Base-by-base conservation (phyloP, 2,797 vertebrate genomes). In the Siniperca undulata region DNA sequence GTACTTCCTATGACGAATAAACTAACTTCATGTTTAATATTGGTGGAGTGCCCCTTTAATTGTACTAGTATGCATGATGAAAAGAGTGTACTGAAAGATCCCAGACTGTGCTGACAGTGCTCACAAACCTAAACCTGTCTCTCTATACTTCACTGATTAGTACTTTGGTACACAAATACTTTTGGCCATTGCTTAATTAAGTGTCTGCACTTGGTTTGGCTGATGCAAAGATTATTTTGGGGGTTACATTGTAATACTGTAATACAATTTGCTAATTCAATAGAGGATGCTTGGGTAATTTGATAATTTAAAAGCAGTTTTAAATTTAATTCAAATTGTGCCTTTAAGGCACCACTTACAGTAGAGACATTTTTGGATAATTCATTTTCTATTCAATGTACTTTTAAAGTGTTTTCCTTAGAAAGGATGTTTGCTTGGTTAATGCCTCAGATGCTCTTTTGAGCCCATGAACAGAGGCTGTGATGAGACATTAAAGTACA, bases 231-330 rank as follows among this genome's bases (percentile, higher is more conserved):
- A 61, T 55, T 17, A 48, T 59, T 78, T 52, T 19, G 9, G 7
- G 12, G 24, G 30, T 53, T 66, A 16, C 12, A 24, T 34, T 79
- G 14, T 17, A 55, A 72, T 42, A n/a, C 2, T 40, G 30, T 76
- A 16, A 58, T 30, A 34, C 27, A 36, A 27, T 70, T 40, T 77
- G 30, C 44, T 70, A 75, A 76, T 77, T 82, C 68, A 84, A 30
- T 71, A 58, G 40, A 68, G 20, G 34, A 58, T 46, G 9, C 2
- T 27, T 42, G 14, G 24, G 55, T 73, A 65, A 78, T 82, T 74
- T 68, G 19, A 22, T 52, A 4, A 80, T 82, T 78, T 79, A 83
- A 66, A 81, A 78, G 68, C 65, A 40, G n/a, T 77, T 77, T 77
- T 48, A 70, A 36, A 59, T 72, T 66, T 22, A 75, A 86, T 82